These are phyloP conservation scores for Stegostoma tigrinum DNA, from an alignment of 2,113 vertebrate genomes.

Conservation along the genomic window DNA sequence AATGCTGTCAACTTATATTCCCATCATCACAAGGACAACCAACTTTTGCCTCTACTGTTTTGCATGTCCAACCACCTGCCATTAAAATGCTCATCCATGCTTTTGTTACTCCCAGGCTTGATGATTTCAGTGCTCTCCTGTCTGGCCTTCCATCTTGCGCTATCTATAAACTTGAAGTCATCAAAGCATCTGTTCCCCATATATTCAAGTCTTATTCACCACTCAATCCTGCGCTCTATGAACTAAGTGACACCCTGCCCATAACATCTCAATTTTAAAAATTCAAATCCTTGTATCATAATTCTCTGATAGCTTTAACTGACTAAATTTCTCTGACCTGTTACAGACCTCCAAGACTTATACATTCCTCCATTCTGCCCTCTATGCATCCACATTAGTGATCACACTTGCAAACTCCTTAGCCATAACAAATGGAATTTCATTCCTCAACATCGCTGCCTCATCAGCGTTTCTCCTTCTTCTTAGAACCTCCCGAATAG, in stretches of 20 bases:
- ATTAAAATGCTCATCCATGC: not conserved
- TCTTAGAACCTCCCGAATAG: not conserved
- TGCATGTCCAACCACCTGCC: not conserved
- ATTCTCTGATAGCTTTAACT: not conserved
- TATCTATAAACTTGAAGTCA: not conserved
- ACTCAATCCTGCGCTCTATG: not conserved
- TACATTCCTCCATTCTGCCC: not conserved
- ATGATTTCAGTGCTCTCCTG: not conserved
- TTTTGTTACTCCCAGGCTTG: not conserved
- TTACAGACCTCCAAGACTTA: not conserved
- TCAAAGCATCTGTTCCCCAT: not conserved
- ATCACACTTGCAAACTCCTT: not conserved
- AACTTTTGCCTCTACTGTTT: not conserved
- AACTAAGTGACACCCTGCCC: not conserved
- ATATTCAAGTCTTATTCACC: not conserved
- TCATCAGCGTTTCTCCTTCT: not conserved
- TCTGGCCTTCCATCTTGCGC: not conserved
- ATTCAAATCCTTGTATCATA: not conserved
- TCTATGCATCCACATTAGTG: not conserved
- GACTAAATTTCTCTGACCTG: not conserved
- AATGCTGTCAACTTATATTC: no score
- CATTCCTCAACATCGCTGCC: not conserved
- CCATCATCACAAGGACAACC: not conserved
- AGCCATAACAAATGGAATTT: not conserved
- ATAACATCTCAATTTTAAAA: not conserved